Evolutionary conservation across 1,140 invertebrate genomes (phyloP).

Genomic region (Aphaenogaster floridana): DNA sequence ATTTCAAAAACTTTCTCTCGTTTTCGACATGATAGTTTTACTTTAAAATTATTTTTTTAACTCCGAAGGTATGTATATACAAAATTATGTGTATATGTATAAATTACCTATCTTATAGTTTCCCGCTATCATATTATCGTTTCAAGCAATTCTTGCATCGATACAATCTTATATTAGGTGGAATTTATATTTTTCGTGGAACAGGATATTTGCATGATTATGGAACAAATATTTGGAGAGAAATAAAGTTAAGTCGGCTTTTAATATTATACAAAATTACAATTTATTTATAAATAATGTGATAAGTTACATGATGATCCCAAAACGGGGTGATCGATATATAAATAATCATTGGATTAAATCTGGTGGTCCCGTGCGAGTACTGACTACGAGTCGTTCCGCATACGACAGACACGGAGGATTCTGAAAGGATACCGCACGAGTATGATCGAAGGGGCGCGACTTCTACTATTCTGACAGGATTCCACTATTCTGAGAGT

Average conservation of each 20-base stretch:
- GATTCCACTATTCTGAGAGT: slow-evolving; percentile 54
- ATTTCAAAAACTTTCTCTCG: neutral
- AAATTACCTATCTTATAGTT: neutral
- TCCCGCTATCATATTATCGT: neutral
- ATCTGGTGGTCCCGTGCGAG: slow-evolving; percentile 77
- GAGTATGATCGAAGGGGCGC: slow-evolving; percentile 54
- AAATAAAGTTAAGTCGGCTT: neutral
- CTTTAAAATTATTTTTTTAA: neutral
- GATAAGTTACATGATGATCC: slow-evolving; percentile 85
- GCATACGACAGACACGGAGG: slow-evolving; percentile 61
- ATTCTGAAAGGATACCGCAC: slow-evolving; percentile 63
- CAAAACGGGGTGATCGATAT: slow-evolving; percentile 69
- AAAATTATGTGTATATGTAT: neutral
- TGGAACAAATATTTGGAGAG: neutral
- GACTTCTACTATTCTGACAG: slow-evolving; percentile 55
- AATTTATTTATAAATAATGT: slow-evolving; percentile 87
- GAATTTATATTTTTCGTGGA: neutral
- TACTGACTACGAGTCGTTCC: slow-evolving; percentile 82
- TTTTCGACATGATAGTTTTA: no score
- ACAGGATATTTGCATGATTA: no score
- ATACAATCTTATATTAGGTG: neutral
- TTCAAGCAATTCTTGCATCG: neutral
- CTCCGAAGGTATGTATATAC: neutral
- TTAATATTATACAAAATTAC: slow-evolving; percentile 79
- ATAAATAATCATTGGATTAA: slow-evolving; percentile 86